These are phyloP conservation scores for Aegypius monachus DNA, from an alignment of 2,113 vertebrate genomes.

Conservation along the genomic window DNA sequence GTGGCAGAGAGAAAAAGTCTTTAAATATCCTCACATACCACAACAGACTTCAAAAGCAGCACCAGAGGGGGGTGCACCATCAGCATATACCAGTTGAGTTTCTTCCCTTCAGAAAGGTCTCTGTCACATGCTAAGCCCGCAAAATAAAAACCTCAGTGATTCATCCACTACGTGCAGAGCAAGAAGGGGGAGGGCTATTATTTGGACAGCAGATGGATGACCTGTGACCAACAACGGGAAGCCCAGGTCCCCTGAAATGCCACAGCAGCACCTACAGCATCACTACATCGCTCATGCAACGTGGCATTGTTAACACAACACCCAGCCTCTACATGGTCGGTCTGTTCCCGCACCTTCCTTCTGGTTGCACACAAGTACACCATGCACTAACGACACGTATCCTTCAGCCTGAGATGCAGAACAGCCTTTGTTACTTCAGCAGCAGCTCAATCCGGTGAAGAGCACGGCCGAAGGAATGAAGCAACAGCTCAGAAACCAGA, in stretches of 20 bases:
- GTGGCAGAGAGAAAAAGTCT: background rate
- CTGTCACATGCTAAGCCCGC: background rate
- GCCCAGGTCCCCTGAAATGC: background rate
- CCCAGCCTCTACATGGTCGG: background rate
- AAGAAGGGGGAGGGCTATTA: background rate
- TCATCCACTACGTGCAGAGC: rapidly evolving
- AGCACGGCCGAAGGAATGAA: background rate
- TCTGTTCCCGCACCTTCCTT: background rate
- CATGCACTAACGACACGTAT: rapidly evolving
- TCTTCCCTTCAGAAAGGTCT: background rate
- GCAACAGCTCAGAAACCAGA: background rate
- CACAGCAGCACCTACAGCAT: background rate
- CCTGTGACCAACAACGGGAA: background rate
- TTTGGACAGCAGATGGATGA: background rate
- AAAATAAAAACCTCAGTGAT: background rate
- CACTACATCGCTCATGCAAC: background rate
- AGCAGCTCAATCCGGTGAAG: rapidly evolving
- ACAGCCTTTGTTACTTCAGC: background rate
- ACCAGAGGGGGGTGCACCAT: background rate
- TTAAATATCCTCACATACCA: background rate
- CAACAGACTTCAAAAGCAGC: background rate
- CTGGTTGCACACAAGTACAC: background rate
- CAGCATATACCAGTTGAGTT: background rate
- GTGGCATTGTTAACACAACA: rapidly evolving
- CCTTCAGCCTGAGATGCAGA: background rate